Evolutionary conservation across 2,113 vertebrate species (phyloP).

Genomic region (Piaya cayana): DNA sequence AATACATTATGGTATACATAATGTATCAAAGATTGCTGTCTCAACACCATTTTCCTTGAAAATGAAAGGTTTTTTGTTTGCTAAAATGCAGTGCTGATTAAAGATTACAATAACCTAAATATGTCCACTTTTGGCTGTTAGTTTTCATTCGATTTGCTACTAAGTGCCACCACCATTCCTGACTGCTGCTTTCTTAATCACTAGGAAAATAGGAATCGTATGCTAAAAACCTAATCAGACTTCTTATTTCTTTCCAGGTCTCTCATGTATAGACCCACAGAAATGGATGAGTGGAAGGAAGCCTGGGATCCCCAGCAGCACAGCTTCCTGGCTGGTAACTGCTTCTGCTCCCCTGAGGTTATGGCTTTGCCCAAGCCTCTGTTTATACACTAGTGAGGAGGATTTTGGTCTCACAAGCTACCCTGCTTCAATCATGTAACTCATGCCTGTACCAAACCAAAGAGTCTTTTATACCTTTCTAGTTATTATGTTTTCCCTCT

Average conservation of each 20-base stretch:
- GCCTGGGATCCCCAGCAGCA: rapidly evolving
- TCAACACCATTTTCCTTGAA: not conserved
- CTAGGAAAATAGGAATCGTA: not conserved
- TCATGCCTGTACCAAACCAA: not conserved
- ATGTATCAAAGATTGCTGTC: not conserved
- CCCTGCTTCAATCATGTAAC: not conserved
- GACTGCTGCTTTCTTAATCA: not conserved
- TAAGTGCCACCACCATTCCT: not conserved
- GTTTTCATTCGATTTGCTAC: not conserved
- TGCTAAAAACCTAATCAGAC: not conserved
- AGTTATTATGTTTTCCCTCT: not conserved
- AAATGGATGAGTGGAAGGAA: not conserved
- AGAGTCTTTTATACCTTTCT: not conserved
- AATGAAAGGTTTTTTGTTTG: not conserved
- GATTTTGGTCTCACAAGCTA: not conserved
- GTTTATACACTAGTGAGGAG: not conserved
- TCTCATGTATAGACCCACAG: not conserved
- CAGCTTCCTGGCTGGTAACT: rapidly evolving
- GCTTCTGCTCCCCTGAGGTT: not conserved
- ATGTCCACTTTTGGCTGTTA: not conserved
- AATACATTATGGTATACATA: not conserved
- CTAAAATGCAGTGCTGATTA: not conserved
- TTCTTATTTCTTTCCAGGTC: not conserved
- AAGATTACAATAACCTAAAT: not conserved
- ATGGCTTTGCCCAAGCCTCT: not conserved